Evolutionary conservation across 1,140 invertebrate genomes (phyloP).

Genomic region (Brachionus calyciflorus): DNA sequence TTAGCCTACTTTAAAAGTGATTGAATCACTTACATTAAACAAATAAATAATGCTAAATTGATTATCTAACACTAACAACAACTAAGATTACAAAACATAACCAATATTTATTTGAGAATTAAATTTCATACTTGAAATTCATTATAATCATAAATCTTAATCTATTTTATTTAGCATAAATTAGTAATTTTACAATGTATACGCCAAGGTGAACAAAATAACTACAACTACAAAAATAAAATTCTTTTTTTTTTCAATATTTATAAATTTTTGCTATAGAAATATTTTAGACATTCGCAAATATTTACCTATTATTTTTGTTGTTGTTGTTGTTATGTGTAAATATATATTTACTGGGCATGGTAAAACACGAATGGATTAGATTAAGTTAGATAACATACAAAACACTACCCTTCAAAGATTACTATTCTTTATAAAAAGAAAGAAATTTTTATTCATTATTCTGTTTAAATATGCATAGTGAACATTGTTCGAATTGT

Average conservation of each 20-base stretch:
- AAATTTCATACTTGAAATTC: no score
- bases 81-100: no score
- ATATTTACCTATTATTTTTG: constrained; percentile 11
- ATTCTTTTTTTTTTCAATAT: no score
- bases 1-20: no score
- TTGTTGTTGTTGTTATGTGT: no score
- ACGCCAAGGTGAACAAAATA: constrained; percentile 32
- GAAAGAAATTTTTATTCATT: not conserved
- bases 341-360: constrained; percentile 1
- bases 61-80: no score
- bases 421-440: no score
- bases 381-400: not conserved
- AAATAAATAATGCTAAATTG: no score
- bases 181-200: constrained; percentile 3
- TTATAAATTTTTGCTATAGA: not conserved
- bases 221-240: no score
- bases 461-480: not conserved
- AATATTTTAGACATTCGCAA: not conserved
- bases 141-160: not conserved
- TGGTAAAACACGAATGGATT: not conserved
- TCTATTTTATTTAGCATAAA: constrained; percentile 28
- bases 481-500: not conserved
- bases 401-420: no score
- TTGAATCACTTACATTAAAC: no score
- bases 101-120: no score